Percentiles rank a stretch among this genome's conserved stretches.
These are phyloP conservation scores for Pharmacophagus antenor DNA, from an alignment of 2,888 invertebrate species.

Conservation along the genomic window DNA sequence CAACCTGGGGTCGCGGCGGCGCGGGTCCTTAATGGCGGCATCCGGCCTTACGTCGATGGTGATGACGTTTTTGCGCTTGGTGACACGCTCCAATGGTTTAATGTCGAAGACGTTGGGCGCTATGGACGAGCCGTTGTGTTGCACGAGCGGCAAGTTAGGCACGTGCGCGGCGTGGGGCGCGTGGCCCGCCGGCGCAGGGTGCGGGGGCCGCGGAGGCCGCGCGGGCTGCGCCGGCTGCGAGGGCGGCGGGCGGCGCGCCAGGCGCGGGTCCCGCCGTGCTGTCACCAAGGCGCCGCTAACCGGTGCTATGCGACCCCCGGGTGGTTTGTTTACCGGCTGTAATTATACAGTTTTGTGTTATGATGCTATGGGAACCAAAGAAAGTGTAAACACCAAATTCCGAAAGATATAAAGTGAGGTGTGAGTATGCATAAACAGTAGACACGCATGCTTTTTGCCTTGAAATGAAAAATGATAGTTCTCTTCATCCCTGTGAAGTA, in stretches of 20 bases:
- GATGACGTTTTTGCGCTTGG: constrained; percentile 70
- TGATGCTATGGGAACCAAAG: background rate
- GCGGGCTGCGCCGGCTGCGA: constrained; percentile 30
- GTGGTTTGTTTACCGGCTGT: constrained; percentile 62
- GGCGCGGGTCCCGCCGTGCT: constrained; percentile 56
- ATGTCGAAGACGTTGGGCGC: constrained; percentile 73
- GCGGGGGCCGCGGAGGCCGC: constrained; percentile 29
- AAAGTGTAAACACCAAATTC: background rate
- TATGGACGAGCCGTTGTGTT: constrained; percentile 45
- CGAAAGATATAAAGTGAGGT: too few species aligned
- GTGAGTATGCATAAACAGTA: too few species aligned
- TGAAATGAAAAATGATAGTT: too few species aligned
- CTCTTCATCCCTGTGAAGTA: too few species aligned
- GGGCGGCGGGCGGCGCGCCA: constrained; percentile 46
- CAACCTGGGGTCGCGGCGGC: constrained; percentile 42
- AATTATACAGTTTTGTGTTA: constrained; percentile 35
- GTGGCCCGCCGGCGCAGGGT: constrained; percentile 28
- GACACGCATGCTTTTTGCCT: too few species aligned
- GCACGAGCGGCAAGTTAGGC: constrained; percentile 30
- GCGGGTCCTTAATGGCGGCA: constrained; percentile 29
- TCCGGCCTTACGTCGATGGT: constrained; percentile 67
- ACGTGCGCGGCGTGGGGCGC: constrained; percentile 30
- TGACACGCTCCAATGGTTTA: constrained; percentile 67
- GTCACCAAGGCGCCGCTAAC: constrained; percentile 58
- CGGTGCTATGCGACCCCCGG: constrained; percentile 61